These are phyloP conservation scores for Neosalanx taihuensis DNA, from an alignment of 2,797 vertebrate species.

Conservation along the genomic window DNA sequence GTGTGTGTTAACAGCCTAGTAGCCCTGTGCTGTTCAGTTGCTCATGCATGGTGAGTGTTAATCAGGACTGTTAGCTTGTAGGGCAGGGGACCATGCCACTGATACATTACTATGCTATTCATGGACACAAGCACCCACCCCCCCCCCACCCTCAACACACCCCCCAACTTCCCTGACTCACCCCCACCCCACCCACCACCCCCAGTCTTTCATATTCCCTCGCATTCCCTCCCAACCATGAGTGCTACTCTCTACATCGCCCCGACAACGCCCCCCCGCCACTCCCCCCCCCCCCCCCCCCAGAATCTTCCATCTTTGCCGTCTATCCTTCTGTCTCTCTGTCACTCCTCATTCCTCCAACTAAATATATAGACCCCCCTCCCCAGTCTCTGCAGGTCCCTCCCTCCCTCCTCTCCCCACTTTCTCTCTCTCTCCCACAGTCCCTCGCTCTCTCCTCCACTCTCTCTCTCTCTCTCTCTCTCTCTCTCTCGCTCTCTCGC, in stretches of 20 bases:
- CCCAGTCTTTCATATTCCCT: constrained; percentile 12
- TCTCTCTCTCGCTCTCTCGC: too few relatives aligned
- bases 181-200: constrained; percentile 27
- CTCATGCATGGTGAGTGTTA: constrained; percentile 48
- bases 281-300: too few relatives aligned
- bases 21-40: constrained; percentile 27
- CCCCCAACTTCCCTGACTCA: background rate
- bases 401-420: background rate
- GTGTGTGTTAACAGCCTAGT: constrained; percentile 3
- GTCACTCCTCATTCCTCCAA: constrained; percentile 58
- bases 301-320: background rate
- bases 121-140: constrained; percentile 36
- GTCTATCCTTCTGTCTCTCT: constrained; percentile 11
- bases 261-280: too few relatives aligned
- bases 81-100: constrained; percentile 61
- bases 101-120: constrained; percentile 55
- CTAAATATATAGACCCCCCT: background rate
- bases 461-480: background rate
- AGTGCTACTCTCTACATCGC: background rate
- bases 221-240: background rate
- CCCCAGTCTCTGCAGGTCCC: too few relatives aligned
- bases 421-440: constrained; percentile 1
- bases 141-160: constrained; percentile 27
- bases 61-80: constrained; percentile 43
- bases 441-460: background rate